Percentiles rank a stretch among this genome's conserved stretches.
Conservation (phyloP, 2,888 invertebrate species). For the Chrysotoxum bicinctum region DNA sequence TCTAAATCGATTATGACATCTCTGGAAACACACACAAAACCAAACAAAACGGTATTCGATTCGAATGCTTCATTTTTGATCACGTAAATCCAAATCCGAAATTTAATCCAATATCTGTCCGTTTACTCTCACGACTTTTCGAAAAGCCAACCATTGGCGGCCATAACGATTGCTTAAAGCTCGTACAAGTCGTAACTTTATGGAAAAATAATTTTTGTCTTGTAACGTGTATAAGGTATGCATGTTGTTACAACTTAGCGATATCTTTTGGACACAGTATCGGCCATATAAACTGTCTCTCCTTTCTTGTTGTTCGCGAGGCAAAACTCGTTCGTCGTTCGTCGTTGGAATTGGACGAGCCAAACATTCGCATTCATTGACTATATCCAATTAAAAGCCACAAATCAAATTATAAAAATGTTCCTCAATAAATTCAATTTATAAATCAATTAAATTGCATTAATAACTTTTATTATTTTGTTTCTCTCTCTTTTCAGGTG, state of each 20-base stretch:
- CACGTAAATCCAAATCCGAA: background rate
- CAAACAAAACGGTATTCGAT: constrained; percentile 2
- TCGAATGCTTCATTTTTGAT: background rate
- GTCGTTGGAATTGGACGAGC: background rate
- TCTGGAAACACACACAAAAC: constrained; percentile 9
- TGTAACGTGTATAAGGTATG: constrained; percentile 8
- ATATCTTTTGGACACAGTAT: constrained; percentile 31
- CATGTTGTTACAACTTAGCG: constrained; percentile 30
- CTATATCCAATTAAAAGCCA: constrained; percentile 66
- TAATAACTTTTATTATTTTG: constrained; percentile 49
- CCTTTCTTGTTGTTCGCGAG: constrained; percentile 2
- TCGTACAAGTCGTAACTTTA: background rate
- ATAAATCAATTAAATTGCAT: constrained; percentile 63
- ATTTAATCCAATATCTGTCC: constrained; percentile 1
- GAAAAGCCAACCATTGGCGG: background rate
- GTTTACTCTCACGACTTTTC: constrained; percentile 36
- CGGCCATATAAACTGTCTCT: constrained; percentile 42
- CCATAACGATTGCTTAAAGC: constrained; percentile 1
- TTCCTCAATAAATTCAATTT: constrained; percentile 59
- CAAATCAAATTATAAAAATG: constrained; percentile 61
- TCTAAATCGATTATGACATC: constrained; percentile 72
- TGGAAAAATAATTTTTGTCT: background rate
- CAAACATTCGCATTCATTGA: constrained; percentile 24
- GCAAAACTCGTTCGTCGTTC: constrained; percentile 43
- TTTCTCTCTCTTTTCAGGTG: constrained; percentile 53